These are phyloP conservation scores for Caenorhabditis sinica DNA, from an alignment of 2,888 invertebrate species.

Conservation along the genomic window DNA sequence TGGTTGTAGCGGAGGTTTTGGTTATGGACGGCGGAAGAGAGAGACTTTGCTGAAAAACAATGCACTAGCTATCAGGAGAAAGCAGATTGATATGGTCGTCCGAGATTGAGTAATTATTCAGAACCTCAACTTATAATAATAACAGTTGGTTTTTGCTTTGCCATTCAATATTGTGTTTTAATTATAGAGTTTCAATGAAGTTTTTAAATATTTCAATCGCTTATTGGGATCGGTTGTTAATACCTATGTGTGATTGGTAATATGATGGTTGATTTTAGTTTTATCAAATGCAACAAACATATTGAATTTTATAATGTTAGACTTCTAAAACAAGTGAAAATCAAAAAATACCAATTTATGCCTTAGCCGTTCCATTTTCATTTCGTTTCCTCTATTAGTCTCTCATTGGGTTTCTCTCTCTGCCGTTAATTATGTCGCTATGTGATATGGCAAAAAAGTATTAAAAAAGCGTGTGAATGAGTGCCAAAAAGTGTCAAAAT, in stretches of 20 bases:
- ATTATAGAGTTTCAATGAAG: neutral
- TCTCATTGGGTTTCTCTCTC: constrained; percentile 1
- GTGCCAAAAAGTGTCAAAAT: constrained; percentile 61
- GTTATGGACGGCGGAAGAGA: constrained; percentile 71
- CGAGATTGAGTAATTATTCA: constrained; percentile 26
- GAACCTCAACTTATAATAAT: neutral
- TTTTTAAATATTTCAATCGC: neutral
- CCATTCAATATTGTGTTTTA: neutral
- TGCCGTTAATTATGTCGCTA: constrained; percentile 16
- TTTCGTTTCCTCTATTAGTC: constrained; percentile 18
- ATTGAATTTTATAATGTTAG: no score
- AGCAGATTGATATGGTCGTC: constrained; percentile 64
- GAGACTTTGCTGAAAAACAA: constrained; percentile 66
- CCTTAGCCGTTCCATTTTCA: no score
- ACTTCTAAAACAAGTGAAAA: no score
- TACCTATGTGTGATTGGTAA: no score
- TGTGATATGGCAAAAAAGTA: constrained; percentile 4
- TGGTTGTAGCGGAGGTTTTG: constrained; percentile 58
- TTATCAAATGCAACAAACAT: no score
- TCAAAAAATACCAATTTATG: no score
- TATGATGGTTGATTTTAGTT: no score
- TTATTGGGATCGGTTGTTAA: no score
- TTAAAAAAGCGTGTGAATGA: constrained; percentile 46
- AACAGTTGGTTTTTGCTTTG: neutral
- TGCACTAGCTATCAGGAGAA: constrained; percentile 58